Evolutionary conservation across 2,888 invertebrate species (phyloP).

Genomic region (Aspidiotus destructor): DNA sequence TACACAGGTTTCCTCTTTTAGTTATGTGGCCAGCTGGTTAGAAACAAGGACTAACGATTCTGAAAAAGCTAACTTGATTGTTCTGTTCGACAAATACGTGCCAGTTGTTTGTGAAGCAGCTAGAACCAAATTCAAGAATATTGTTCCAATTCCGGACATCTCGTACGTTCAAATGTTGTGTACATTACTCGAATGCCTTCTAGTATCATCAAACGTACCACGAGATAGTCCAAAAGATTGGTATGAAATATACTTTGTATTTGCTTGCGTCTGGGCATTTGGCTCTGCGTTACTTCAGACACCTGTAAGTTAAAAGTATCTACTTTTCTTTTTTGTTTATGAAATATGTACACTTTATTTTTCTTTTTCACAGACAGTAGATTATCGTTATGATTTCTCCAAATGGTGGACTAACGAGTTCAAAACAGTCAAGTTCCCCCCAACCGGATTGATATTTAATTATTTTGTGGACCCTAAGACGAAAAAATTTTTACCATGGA

Average conservation of each 20-base stretch:
- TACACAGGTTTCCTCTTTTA: conserved; percentile 39
- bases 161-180: conserved; percentile 82
- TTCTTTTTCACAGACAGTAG: conserved; percentile 54
- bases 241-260: conserved; percentile 89
- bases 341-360: background rate
- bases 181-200: conserved; percentile 71
- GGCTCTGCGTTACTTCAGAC: conserved; percentile 87
- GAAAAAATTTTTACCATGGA: conserved; percentile 80
- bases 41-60: conserved; percentile 61
- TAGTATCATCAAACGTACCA: conserved; percentile 70
- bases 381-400: conserved; percentile 87
- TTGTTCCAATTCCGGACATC: conserved; percentile 83
- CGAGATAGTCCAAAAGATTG: conserved; percentile 85
- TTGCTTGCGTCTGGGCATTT: conserved; percentile 84
- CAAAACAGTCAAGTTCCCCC: conserved; percentile 79
- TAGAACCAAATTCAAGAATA: conserved; percentile 69
- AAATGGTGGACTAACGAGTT: conserved; percentile 93
- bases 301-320: conserved; percentile 42
- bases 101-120: conserved; percentile 68
- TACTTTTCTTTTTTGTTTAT: background rate
- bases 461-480: conserved; percentile 79
- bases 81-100: conserved; percentile 88
- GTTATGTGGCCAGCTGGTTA: conserved; percentile 83
- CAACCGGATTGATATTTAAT: conserved; percentile 72
- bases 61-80: conserved; percentile 69